A percentile compares a stretch with the other conserved stretches of the same genome.
These are phyloP conservation scores for Schlechtendalia chinensis DNA, from an alignment of 1,140 invertebrate species.

Conservation along the genomic window DNA sequence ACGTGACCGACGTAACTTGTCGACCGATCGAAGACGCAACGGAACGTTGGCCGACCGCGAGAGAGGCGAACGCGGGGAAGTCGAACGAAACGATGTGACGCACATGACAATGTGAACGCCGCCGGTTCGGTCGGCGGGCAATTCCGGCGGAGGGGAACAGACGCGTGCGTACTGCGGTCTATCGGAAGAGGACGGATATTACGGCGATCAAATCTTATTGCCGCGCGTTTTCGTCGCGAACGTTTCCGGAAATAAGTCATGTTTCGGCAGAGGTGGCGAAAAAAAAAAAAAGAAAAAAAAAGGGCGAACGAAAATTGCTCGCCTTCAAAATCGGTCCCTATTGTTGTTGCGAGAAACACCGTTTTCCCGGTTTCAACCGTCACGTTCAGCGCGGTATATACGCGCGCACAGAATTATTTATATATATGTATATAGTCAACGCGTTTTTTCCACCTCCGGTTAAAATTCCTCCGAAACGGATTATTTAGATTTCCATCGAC, in stretches of 20 bases:
- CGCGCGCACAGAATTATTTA: too few species aligned
- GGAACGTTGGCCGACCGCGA: too few species aligned
- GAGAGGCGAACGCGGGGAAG: neutral
- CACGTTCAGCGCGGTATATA: too few species aligned
- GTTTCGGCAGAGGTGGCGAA: neutral
- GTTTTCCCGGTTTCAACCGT: neutral
- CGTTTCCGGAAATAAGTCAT: conserved; percentile 33
- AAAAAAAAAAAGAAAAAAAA: neutral
- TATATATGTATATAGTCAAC: too few species aligned
- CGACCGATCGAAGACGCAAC: neutral
- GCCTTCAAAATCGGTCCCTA: conserved; percentile 22
- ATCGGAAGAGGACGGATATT: conserved; percentile 38
- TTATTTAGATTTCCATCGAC: too few species aligned
- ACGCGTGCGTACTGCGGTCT: conserved; percentile 17
- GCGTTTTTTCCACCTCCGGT: too few species aligned
- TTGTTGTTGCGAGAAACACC: neutral
- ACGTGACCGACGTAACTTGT: too few species aligned
- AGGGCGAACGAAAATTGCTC: neutral
- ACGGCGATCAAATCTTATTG: neutral
- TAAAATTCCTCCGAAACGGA: too few species aligned
- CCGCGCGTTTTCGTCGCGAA: neutral
- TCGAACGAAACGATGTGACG: conserved; percentile 30
- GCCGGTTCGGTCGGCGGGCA: conserved; percentile 6
- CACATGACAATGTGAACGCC: conserved; percentile 7
- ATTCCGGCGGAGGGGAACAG: neutral